Evolutionary conservation across 2,888 invertebrate genomes (phyloP).

Genomic region (Erebia aethiops): DNA sequence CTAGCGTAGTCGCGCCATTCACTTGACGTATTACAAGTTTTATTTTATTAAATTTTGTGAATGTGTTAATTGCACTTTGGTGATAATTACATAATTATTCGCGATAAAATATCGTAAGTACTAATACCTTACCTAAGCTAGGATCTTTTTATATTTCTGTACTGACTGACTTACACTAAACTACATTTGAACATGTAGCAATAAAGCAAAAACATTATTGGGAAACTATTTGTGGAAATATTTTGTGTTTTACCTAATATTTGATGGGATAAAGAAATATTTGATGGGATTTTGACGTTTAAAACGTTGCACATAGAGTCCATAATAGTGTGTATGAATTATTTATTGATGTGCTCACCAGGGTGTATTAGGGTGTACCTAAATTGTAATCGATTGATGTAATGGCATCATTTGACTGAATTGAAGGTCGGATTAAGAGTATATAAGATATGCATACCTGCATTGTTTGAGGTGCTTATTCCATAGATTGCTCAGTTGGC

Average conservation of each 20-base stretch:
- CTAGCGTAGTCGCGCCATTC: conserved; percentile 24
- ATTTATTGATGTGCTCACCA: background rate
- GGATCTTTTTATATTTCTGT: background rate
- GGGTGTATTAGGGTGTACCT: background rate
- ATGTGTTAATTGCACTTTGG: background rate
- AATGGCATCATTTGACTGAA: background rate
- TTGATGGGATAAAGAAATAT: background rate
- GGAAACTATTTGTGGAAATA: conserved; percentile 13
- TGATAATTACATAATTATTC: background rate
- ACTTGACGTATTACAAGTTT: conserved; percentile 23
- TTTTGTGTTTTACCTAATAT: conserved; percentile 17
- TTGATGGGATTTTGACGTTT: background rate
- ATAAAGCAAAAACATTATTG: background rate
- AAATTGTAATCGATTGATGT: conserved; percentile 12
- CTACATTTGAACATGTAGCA: background rate
- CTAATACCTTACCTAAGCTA: background rate
- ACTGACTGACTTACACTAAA: background rate
- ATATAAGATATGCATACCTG: no score
- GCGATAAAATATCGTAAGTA: conserved; percentile 10
- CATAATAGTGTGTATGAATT: background rate
- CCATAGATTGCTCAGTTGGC: no score
- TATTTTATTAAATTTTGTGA: conserved; percentile 8
- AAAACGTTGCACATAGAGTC: background rate
- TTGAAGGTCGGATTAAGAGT: no score
- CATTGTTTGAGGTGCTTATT: no score